phyloP scores from a whole-genome alignment of 2,113 vertebrate species.

The Pterocles orientalis region DNA sequence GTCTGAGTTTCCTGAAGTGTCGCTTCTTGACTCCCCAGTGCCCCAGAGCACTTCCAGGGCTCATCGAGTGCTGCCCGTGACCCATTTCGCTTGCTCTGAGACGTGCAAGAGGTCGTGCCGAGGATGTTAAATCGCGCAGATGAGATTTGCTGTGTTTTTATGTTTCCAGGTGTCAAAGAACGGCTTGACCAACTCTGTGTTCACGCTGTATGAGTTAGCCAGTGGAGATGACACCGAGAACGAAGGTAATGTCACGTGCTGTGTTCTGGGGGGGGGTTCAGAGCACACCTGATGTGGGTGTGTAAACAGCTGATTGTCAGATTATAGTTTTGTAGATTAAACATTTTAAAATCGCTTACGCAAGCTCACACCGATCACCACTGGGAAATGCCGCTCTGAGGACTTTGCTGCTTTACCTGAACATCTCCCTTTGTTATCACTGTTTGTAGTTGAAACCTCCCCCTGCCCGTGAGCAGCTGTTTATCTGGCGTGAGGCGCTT shows the following conservation, averaged over 20 bases:
- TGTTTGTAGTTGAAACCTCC: background rate
- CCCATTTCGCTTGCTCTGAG: rapidly evolving
- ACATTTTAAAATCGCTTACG: background rate
- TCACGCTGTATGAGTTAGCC: constrained; percentile 91
- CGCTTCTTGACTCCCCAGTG: background rate
- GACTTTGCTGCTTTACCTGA: background rate
- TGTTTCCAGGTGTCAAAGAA: constrained; percentile 86
- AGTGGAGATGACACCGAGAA: constrained; percentile 92
- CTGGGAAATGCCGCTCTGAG: background rate
- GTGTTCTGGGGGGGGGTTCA: background rate
- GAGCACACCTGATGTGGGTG: background rate
- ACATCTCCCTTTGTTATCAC: background rate
- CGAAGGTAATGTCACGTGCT: constrained; percentile 79
- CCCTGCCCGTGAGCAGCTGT: background rate
- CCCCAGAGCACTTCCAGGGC: background rate
- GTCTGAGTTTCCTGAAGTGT: background rate
- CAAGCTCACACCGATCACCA: background rate
- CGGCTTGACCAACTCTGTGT: constrained; percentile 93
- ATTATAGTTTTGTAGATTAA: background rate
- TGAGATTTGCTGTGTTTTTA: rapidly evolving
- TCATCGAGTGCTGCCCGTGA: rapidly evolving
- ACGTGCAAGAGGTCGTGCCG: rapidly evolving
- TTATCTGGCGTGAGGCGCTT: background rate
- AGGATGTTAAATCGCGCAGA: rapidly evolving
- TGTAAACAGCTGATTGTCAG: background rate